A percentile compares a stretch with the other conserved stretches of the same genome.
Evolutionary conservation across 2,797 vertebrate genomes (phyloP).

Genomic region (Monodelphis domestica): DNA sequence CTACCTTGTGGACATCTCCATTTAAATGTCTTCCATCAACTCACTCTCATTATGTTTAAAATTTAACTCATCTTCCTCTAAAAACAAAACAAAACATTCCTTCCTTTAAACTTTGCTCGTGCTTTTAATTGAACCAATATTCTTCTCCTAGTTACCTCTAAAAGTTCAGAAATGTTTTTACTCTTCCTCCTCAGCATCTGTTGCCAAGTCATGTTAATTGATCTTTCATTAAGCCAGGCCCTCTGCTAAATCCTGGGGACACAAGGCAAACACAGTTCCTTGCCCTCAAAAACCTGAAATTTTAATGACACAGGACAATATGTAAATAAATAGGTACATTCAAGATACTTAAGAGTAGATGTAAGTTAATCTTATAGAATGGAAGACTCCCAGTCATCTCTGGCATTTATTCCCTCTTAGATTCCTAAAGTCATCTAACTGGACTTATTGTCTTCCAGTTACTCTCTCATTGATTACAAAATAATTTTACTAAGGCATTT

Average conservation of each 20-base stretch:
- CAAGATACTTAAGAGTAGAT: background rate
- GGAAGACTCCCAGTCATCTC: background rate
- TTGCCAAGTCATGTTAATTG: background rate
- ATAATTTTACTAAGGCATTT: background rate
- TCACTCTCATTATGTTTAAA: background rate
- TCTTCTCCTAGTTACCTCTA: background rate
- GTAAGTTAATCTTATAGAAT: background rate
- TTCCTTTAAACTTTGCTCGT: background rate
- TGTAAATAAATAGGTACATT: background rate
- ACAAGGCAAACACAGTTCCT: background rate
- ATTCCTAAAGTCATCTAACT: background rate
- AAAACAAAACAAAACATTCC: too few species aligned
- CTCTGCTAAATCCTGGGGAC: background rate
- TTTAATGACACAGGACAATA: background rate
- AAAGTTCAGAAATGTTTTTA: background rate
- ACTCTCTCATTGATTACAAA: background rate
- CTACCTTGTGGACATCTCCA: background rate
- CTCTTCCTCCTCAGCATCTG: background rate
- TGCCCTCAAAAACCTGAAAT: background rate
- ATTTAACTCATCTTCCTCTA: background rate
- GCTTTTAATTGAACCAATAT: background rate
- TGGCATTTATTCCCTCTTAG: background rate
- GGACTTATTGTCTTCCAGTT: background rate
- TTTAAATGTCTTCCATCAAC: background rate
- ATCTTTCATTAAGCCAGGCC: background rate